Percentiles rank a stretch among this genome's conserved stretches.
Conservation (phyloP, 2,113 vertebrate species). For the Eublepharis macularius region DNA sequence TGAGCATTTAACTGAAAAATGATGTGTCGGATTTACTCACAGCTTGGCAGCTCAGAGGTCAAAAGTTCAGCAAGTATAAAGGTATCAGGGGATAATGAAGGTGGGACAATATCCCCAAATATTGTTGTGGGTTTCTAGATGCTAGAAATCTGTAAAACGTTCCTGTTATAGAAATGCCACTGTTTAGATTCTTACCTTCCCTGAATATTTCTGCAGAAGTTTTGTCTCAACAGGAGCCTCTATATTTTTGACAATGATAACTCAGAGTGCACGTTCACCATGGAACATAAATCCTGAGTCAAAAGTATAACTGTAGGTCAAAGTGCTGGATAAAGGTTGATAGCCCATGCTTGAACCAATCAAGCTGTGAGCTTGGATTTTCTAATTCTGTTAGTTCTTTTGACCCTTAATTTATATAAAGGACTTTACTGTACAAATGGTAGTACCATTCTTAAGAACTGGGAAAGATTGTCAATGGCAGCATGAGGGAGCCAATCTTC, state of each 20-base stretch:
- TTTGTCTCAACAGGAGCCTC: neutral
- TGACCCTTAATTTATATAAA: no score
- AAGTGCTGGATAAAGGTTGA: neutral
- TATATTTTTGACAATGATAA: neutral
- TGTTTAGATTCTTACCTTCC: neutral
- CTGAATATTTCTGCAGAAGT: neutral
- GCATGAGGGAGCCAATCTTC: neutral
- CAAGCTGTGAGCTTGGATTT: neutral
- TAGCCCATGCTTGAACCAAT: neutral
- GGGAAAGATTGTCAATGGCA: no score
- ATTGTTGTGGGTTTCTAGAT: neutral
- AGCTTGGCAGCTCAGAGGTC: neutral
- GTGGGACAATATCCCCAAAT: neutral
- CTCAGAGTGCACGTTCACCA: neutral
- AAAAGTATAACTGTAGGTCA: neutral
- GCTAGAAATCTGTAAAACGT: neutral
- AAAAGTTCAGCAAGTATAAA: neutral
- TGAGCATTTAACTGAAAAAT: neutral
- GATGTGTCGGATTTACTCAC: neutral
- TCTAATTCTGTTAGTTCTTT: neutral
- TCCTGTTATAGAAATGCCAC: neutral
- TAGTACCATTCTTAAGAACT: neutral
- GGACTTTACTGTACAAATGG: neutral
- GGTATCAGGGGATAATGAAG: neutral
- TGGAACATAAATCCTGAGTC: neutral